Evolutionary conservation across 2,113 vertebrate genomes (phyloP), one percentile per base, ranked within the genome.

Genomic region (Podocnemis expansa): DNA sequence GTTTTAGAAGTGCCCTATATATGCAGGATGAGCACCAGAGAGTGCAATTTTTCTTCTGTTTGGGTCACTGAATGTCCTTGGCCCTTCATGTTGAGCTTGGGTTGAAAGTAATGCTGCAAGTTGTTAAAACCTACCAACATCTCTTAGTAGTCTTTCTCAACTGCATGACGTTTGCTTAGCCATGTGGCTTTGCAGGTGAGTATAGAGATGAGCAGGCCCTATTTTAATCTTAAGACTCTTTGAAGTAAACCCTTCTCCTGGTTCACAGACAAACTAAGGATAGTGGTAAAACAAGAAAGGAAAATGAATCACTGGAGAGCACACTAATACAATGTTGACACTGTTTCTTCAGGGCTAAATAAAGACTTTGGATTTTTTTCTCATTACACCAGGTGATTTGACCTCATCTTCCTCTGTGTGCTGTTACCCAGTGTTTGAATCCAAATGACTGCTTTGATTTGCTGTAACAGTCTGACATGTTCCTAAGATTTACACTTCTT

Each of bases 281-380:
- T 52, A 80, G 90, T 78, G 76, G 89, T 82, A 81, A 85, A 85
- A 95, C 45, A 55, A 45, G 94, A 91, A 88, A 89, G 76, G 95
- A 81, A 92, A 93, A 96, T 89, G 52, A 84, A 93, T 93, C 91
- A 92, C 60, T n/a, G 84, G 94, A 54, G n/a, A n/a, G n/a, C n/a
- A n/a, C n/a, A n/a, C n/a, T n/a, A n/a, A n/a, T n/a, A n/a, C n/a
- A n/a, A n/a, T n/a, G n/a, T n/a, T n/a, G n/a, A n/a, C n/a, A n/a
- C n/a, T n/a, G n/a, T n/a, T n/a, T n/a, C n/a, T n/a, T n/a, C n/a
- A n/a, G n/a, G n/a, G n/a, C n/a, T n/a, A n/a, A n/a, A n/a, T n/a
- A n/a, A n/a, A n/a, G n/a, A n/a, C n/a, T n/a, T n/a, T n/a, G n/a
- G n/a, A n/a, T n/a, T n/a, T n/a, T n/a, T n/a, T n/a, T n/a, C n/a